Base-by-base conservation (phyloP, 1,140 invertebrate species). In the Calliphora vicina region DNA sequence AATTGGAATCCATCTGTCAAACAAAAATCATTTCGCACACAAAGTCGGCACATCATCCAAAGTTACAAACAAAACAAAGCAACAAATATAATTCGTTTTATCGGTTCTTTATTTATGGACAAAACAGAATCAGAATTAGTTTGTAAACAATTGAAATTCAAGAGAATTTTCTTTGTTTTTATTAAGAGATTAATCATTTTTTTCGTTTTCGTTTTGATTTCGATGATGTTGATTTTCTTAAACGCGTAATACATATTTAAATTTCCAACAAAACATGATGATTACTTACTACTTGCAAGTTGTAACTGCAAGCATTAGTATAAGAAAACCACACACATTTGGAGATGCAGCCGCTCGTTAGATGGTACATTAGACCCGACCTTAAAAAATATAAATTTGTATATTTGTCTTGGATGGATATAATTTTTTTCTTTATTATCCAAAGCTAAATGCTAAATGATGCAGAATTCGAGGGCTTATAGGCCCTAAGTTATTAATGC, bases 1-100 rank as follows among this genome's bases (percentile, higher is more conserved):
- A 35, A 76, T 76, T 76, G 73, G 73, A 76, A 76, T 76, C 73
- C 73, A 76, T 76, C 73, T 76, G 73, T 76, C 73, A 76, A 76
- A 76, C 73, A 76, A 76, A 42, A 35, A 76, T 76, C 73, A 76
- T 76, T 76, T 76, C 73, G 73, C 73, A 76, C 73, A 76, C 17
- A 76, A 76, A 42, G 73, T 76, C 73, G 73, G 73, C 73, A 76
- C 23, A 76, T 42, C 73, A 76, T 76, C 73, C 73, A 76, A 35
- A 76, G 72, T n/a, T 57, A 57, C n/a, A n/a, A 57, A n/a, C n/a
- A n/a, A n/a, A 57, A 57, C n/a, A 1, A 17, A n/a, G 50, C n/a
- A n/a, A n/a, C n/a, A n/a, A n/a, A n/a, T n/a, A n/a, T n/a, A 57
- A n/a, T 17, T n/a, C n/a, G 50, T n/a, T n/a, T 17, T 17, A 6